phyloP scores from a whole-genome alignment of 1,140 invertebrate genomes.

The Aethina tumida region DNA sequence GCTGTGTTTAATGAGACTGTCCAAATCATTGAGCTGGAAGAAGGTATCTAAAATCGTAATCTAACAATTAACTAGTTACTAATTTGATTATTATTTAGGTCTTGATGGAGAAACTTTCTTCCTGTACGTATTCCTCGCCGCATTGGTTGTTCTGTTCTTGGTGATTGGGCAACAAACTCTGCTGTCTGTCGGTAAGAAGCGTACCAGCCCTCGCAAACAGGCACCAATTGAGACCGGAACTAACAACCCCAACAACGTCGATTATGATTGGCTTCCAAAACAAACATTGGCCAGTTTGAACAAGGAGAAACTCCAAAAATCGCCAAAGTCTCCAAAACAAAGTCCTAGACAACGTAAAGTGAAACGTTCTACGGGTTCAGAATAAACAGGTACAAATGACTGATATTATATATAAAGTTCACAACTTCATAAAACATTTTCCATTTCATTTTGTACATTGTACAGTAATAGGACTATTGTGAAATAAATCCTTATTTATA shows the following conservation, averaged over 20 bases:
- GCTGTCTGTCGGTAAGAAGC: conserved; percentile 62
- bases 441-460: conserved; percentile 11
- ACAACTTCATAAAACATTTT: conserved; percentile 9
- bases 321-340: conserved; percentile 40
- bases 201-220: conserved; percentile 47
- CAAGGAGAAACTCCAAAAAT: conserved; percentile 43
- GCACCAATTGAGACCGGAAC: conserved; percentile 65
- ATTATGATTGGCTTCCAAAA: conserved; percentile 96
- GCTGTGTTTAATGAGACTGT: conserved; percentile 99
- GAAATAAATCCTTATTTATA: conserved; percentile 6
- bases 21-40: conserved; percentile 91
- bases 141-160: conserved; percentile 74
- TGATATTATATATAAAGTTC: conserved; percentile 2
- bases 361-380: conserved; percentile 56
- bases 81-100: conserved; percentile 38
- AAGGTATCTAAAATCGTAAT: too few relatives aligned
- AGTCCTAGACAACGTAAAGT: conserved; percentile 64
- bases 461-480: conserved; percentile 6
- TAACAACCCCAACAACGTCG: conserved; percentile 83
- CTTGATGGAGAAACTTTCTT: conserved; percentile 98
- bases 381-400: conserved; percentile 37
- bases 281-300: conserved; percentile 71
- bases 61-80: too few relatives aligned
- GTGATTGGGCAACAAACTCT: conserved; percentile 87
- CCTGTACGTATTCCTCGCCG: conserved; percentile 88